phyloP scores from a whole-genome alignment of 1,140 invertebrate species.

The Pristionchus pacificus region DNA sequence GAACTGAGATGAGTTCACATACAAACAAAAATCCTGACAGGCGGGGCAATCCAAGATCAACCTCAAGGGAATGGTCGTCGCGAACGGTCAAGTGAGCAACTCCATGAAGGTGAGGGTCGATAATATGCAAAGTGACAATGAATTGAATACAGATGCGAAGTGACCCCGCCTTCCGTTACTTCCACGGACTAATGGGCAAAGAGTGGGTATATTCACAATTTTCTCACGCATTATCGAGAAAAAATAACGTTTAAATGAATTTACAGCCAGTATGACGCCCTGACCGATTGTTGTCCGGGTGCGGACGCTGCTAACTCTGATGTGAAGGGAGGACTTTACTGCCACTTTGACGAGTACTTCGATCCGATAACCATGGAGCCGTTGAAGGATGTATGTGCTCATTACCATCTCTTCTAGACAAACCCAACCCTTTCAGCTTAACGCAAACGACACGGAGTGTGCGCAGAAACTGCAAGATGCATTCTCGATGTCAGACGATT shows the following conservation, averaged over 20 bases:
- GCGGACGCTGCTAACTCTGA: neutral
- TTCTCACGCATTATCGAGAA: neutral
- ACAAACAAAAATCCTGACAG: too few relatives aligned
- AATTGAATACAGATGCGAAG: conserved; percentile 19
- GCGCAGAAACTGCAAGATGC: too few relatives aligned
- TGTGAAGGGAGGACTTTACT: neutral
- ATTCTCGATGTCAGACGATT: too few relatives aligned
- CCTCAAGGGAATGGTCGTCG: conserved; percentile 45
- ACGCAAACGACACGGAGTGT: too few relatives aligned
- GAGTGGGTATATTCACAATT: conserved; percentile 29
- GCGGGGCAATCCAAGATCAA: conserved; percentile 37
- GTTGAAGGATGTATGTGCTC: too few relatives aligned
- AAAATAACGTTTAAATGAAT: neutral
- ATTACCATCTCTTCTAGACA: neutral
- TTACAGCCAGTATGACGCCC: neutral
- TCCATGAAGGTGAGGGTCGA: too few relatives aligned
- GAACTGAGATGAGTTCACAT: too few relatives aligned
- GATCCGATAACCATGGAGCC: too few relatives aligned
- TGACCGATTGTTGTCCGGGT: neutral
- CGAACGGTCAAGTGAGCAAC: conserved; percentile 44
- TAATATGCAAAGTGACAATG: too few relatives aligned
- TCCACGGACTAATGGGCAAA: conserved; percentile 44
- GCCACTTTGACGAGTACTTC: neutral
- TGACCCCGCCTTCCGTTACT: conserved; percentile 37
- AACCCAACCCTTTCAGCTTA: too few relatives aligned